These are phyloP conservation scores for Periphyllus acericola DNA, from an alignment of 2,888 invertebrate species.

Conservation along the genomic window DNA sequence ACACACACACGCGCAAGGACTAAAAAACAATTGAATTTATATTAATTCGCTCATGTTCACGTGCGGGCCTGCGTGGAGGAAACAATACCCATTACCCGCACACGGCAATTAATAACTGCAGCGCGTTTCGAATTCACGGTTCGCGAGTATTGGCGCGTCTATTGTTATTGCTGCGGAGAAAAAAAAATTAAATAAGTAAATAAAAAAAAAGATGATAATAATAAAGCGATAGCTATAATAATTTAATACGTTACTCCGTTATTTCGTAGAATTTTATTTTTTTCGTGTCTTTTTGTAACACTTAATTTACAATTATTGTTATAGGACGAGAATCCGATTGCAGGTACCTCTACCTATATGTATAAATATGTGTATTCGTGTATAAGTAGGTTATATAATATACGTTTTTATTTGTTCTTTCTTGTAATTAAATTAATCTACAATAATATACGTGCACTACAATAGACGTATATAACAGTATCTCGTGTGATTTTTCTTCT, in stretches of 20 bases:
- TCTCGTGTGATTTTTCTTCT: neutral
- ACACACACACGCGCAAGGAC: neutral
- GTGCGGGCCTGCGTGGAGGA: constrained; percentile 35
- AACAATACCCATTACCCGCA: constrained; percentile 60
- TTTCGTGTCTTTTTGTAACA: neutral
- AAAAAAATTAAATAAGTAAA: neutral
- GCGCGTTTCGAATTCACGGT: constrained; percentile 56
- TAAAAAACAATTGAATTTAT: constrained; percentile 56
- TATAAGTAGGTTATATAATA: too few species aligned
- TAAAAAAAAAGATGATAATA: constrained; percentile 7
- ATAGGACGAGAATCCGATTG: neutral
- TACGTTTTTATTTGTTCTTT: neutral
- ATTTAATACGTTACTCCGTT: constrained; percentile 19
- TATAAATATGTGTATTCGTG: too few species aligned
- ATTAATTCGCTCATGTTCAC: constrained; percentile 40
- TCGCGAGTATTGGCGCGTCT: constrained; percentile 48
- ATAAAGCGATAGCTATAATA: constrained; percentile 11
- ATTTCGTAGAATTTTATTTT: neutral
- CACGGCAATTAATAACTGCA: constrained; percentile 58
- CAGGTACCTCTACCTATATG: too few species aligned
- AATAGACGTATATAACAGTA: neutral
- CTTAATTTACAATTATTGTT: neutral
- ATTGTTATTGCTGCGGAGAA: constrained; percentile 23
- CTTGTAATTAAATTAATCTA: neutral
- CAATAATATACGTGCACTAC: neutral